A percentile compares a stretch with the other conserved stretches of the same genome.
These are phyloP conservation scores for Venustaconcha ellipsiformis DNA, from an alignment of 1,140 invertebrate genomes.

Conservation along the genomic window DNA sequence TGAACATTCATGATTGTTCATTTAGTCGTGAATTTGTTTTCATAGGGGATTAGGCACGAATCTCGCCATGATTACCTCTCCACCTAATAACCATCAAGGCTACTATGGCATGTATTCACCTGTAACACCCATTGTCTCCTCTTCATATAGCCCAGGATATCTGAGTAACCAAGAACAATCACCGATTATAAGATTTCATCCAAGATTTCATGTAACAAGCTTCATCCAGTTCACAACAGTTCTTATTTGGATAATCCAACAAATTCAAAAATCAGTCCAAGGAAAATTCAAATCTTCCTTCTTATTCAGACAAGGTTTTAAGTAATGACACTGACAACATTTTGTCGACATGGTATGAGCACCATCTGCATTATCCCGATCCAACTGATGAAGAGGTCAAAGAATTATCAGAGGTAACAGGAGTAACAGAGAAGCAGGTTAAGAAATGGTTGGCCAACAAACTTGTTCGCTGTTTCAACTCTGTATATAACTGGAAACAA, in stretches of 20 bases:
- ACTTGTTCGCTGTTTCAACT: constrained; percentile 56
- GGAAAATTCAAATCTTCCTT: no score
- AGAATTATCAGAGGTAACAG: constrained; percentile 32
- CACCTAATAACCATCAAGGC: constrained; percentile 21
- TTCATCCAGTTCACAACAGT: no score
- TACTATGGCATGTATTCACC: constrained; percentile 2
- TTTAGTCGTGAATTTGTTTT: no score
- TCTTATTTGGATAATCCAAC: no score
- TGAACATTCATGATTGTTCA: no score
- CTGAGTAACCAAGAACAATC: no score
- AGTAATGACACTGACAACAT: constrained; percentile 37
- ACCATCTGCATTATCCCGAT: constrained; percentile 54
- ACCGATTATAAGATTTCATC: no score
- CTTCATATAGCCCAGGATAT: neutral
- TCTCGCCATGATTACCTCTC: constrained; percentile 15
- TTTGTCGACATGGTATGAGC: constrained; percentile 52
- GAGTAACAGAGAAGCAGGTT: constrained; percentile 49
- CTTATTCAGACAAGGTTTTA: constrained; percentile 8
- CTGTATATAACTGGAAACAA: constrained; percentile 57
- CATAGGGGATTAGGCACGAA: no score
- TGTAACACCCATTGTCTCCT: neutral
- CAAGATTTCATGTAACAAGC: no score
- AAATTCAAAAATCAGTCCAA: no score
- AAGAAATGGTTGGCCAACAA: constrained; percentile 33
- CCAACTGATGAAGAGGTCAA: constrained; percentile 51